Conservation (phyloP, 2,113 vertebrate species). For the Cromileptes altivelis region DNA sequence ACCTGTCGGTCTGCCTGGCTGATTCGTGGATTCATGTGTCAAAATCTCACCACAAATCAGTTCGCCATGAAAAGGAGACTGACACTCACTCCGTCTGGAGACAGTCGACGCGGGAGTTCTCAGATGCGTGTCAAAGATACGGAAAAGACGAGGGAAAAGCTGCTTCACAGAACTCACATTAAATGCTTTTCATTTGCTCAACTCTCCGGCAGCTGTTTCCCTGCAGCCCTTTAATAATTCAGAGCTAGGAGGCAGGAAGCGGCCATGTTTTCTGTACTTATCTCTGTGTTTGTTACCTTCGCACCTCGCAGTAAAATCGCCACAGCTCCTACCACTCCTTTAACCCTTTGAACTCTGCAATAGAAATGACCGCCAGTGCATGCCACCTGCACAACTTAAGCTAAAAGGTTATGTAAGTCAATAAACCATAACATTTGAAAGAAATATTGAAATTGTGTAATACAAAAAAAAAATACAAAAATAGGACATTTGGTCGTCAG, state of each 20-base stretch:
- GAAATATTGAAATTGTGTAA: no score
- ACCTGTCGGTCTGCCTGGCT: constrained; percentile 50
- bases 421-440: no score
- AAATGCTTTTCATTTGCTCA: constrained; percentile 36
- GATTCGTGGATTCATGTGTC: constrained; percentile 76
- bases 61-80: constrained; percentile 43
- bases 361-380: no score
- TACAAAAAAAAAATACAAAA: no score
- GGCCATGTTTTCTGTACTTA: constrained; percentile 47
- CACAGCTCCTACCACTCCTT: constrained; percentile 4
- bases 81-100: constrained; percentile 50
- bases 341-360: no score
- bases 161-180: constrained; percentile 29
- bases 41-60: constrained; percentile 74
- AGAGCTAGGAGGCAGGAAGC: constrained; percentile 44
- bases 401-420: no score
- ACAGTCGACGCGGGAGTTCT: constrained; percentile 35
- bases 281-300: constrained; percentile 47
- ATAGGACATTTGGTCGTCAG: no score
- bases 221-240: constrained; percentile 62
- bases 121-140: constrained; percentile 43
- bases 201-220: constrained; percentile 46
- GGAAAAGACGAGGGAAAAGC: constrained; percentile 18
- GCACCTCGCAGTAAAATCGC: constrained; percentile 31
- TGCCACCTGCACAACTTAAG: no score